Conservation (phyloP, 1,140 invertebrate genomes). For the Zaprionus africanus region DNA sequence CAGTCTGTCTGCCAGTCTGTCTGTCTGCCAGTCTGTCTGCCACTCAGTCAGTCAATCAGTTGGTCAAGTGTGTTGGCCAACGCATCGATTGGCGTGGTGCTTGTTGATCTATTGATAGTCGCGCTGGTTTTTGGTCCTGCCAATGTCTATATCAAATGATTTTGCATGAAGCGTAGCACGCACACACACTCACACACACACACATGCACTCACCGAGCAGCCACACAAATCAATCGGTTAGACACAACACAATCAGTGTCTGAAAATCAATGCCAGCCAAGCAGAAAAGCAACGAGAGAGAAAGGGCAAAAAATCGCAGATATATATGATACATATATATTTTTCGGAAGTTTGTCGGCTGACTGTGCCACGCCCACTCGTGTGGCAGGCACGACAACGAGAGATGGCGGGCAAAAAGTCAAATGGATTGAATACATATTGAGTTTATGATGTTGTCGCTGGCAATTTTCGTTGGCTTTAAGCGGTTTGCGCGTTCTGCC, state of each 20-base stretch:
- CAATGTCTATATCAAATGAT: constrained; percentile 60
- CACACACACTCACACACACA: constrained; percentile 33
- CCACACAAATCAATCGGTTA: constrained; percentile 65
- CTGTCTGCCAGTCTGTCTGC: constrained; percentile 15
- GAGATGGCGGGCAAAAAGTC: constrained; percentile 67
- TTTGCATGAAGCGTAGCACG: constrained; percentile 27
- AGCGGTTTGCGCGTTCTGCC: constrained; percentile 67
- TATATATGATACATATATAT: not conserved
- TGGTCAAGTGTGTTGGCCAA: constrained; percentile 20
- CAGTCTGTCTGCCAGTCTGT: constrained; percentile 20
- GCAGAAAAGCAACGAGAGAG: not conserved
- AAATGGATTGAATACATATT: constrained; percentile 81
- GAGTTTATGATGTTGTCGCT: constrained; percentile 82
- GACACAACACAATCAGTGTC: constrained; percentile 66
- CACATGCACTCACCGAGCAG: not conserved
- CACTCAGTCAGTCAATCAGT: constrained; percentile 9
- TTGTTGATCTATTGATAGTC: constrained; percentile 75
- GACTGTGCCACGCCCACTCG: constrained; percentile 27
- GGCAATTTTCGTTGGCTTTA: constrained; percentile 81
- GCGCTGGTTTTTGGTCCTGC: constrained; percentile 40
- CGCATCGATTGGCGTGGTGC: constrained; percentile 29
- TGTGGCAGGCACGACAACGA: constrained; percentile 40
- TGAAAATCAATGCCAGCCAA: constrained; percentile 65
- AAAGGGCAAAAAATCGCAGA: not conserved
- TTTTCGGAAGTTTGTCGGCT: constrained; percentile 12